A percentile compares a stretch with the other conserved stretches of the same genome.
These are phyloP conservation scores for Dynastes grantii DNA, from an alignment of 2,888 invertebrate genomes.

Conservation along the genomic window DNA sequence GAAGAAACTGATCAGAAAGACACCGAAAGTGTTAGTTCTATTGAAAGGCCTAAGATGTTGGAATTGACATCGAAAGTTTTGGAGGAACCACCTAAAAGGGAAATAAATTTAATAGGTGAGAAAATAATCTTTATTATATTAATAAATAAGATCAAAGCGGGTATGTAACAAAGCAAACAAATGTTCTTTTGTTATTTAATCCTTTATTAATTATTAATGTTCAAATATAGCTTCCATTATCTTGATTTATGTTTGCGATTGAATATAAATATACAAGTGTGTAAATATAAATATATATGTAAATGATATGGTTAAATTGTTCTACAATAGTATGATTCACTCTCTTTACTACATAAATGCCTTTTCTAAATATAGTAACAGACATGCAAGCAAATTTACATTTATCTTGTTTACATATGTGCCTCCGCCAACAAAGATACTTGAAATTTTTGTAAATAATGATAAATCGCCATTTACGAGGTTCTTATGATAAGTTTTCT, in stretches of 20 bases:
- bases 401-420: conserved; percentile 4
- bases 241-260: too few relatives aligned
- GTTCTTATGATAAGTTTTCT: neutral
- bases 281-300: too few relatives aligned
- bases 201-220: too few relatives aligned
- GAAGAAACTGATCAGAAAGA: conserved; percentile 44
- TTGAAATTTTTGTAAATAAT: too few relatives aligned
- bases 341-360: neutral
- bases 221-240: too few relatives aligned
- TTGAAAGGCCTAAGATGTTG: conserved; percentile 50
- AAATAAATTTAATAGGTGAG: conserved; percentile 61
- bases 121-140: too few relatives aligned
- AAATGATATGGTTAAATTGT: too few relatives aligned
- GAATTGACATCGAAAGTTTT: conserved; percentile 35
- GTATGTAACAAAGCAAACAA: too few relatives aligned
- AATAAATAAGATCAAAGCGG: too few relatives aligned
- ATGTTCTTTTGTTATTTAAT: too few relatives aligned
- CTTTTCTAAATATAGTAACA: conserved; percentile 7
- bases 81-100: conserved; percentile 52
- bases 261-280: too few relatives aligned
- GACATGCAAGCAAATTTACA: neutral
- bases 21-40: conserved; percentile 45
- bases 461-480: neutral
- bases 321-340: too few relatives aligned
- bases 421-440: neutral